Conservation (phyloP, 2,888 invertebrate genomes). For the Sphaerophoria rueppellii region DNA sequence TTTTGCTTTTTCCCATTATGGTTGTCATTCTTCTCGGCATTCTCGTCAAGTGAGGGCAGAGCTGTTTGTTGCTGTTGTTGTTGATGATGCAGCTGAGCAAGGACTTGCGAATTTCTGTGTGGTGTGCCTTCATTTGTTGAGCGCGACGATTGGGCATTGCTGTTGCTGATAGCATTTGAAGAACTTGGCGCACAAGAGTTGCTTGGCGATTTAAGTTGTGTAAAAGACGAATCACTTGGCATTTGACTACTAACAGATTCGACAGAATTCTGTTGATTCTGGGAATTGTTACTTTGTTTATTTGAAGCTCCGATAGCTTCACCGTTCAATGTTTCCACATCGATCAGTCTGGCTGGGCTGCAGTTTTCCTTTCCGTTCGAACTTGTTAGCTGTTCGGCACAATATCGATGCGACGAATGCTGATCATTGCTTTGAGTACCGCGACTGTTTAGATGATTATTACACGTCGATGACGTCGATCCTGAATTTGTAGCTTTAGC, state of each 20-base stretch:
- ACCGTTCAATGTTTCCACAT: slow-evolving; percentile 47
- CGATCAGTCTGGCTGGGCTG: slow-evolving; percentile 67
- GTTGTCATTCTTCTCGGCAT: slow-evolving; percentile 56
- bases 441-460: slow-evolving; percentile 80
- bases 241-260: slow-evolving; percentile 76
- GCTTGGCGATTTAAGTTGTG: slow-evolving; percentile 47
- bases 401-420: slow-evolving; percentile 78
- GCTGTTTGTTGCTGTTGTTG: slow-evolving; percentile 31
- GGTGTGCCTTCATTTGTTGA: slow-evolving; percentile 43
- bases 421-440: slow-evolving; percentile 49
- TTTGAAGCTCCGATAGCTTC: slow-evolving; percentile 32
- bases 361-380: slow-evolving; percentile 75
- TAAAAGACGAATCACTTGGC: slow-evolving; percentile 59
- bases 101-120: slow-evolving; percentile 45
- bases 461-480: slow-evolving; percentile 80
- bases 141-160: slow-evolving; percentile 20
- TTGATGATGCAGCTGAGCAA: slow-evolving; percentile 56
- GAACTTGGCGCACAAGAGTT: slow-evolving; percentile 60
- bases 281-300: slow-evolving; percentile 39
- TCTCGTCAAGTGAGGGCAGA: slow-evolving; percentile 40
- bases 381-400: slow-evolving; percentile 80
- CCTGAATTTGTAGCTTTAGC: slow-evolving; percentile 76
- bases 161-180: slow-evolving; percentile 26
- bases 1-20: slow-evolving; percentile 68
- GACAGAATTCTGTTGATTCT: slow-evolving; percentile 42